Evolutionary conservation across 1,140 invertebrate species (phyloP).

Genomic region (Drosophila repleta): DNA sequence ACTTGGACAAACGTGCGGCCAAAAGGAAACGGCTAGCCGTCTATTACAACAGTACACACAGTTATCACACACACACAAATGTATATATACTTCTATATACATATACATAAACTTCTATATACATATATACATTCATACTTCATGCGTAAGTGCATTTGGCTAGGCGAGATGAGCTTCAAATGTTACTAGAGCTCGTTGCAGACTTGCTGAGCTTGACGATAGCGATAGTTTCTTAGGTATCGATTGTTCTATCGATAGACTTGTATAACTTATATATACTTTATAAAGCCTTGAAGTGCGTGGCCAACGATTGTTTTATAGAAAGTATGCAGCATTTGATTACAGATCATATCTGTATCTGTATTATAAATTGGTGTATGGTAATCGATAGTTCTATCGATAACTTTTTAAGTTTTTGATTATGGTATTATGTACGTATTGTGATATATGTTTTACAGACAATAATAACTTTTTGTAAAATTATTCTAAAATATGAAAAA

Average conservation of each 20-base stretch:
- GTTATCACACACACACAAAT: constrained; percentile 9
- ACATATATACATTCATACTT: constrained; percentile 21
- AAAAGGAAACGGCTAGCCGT: constrained; percentile 64
- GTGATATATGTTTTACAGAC: too few relatives aligned
- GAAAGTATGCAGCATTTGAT: too few relatives aligned
- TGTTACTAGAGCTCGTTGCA: background rate
- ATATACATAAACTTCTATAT: constrained; percentile 20
- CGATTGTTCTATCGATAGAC: background rate
- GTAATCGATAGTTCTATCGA: too few relatives aligned
- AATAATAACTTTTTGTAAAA: too few relatives aligned
- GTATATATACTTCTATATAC: constrained; percentile 6
- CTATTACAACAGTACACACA: constrained; percentile 61
- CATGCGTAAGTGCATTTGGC: background rate
- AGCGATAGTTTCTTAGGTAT: background rate
- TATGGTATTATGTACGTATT: too few relatives aligned
- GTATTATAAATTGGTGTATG: too few relatives aligned
- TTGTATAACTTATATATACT: too few relatives aligned
- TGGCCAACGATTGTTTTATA: too few relatives aligned
- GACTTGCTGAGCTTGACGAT: background rate
- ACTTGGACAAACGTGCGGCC: constrained; percentile 32
- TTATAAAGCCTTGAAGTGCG: too few relatives aligned
- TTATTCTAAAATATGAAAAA: too few relatives aligned
- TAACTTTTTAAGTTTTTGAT: too few relatives aligned
- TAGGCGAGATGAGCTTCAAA: constrained; percentile 15
- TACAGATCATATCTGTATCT: too few relatives aligned